Evolutionary conservation across 23 tunicate genomes (phyloP).

Genomic region (Diplosoma virens): DNA sequence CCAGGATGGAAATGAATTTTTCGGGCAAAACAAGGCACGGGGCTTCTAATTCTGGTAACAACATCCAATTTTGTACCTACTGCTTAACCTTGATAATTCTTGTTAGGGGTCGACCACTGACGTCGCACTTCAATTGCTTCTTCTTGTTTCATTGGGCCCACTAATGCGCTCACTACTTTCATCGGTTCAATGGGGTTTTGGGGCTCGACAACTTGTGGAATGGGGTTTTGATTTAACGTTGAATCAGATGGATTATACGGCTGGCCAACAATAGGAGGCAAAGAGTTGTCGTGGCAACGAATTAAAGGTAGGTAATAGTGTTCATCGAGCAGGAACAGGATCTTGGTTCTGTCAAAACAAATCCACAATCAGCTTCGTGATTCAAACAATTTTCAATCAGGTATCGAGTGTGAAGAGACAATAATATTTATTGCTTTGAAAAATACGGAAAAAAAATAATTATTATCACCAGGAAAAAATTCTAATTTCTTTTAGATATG

Average conservation of each 20-base stretch:
- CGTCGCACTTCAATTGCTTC: slow-evolving; percentile 47
- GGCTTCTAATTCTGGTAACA: too few relatives aligned
- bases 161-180: slow-evolving; percentile 51
- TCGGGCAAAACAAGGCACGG: too few relatives aligned
- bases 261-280: slow-evolving; percentile 40
- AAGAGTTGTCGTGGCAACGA: slow-evolving; percentile 72
- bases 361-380: too few relatives aligned
- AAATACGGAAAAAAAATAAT: too few relatives aligned
- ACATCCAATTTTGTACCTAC: not conserved
- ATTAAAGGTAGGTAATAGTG: slow-evolving; percentile 76
- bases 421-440: not conserved
- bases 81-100: slow-evolving; percentile 24
- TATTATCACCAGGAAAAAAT: too few relatives aligned
- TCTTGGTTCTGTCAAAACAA: slow-evolving; percentile 28
- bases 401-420: not conserved
- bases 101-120: slow-evolving; percentile 62
- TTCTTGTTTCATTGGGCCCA: slow-evolving; percentile 70
- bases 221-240: not conserved
- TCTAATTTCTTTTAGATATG: too few relatives aligned
- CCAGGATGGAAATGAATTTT: too few relatives aligned
- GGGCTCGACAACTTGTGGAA: not conserved
- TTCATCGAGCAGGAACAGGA: slow-evolving; percentile 30
- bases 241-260: slow-evolving; percentile 20
- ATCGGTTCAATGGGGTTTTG: slow-evolving; percentile 23
- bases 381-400: not conserved